A percentile compares a stretch with the other conserved stretches of the same genome.
Evolutionary conservation across 2,113 vertebrate species (phyloP).

Genomic region (Bos javanicus): DNA sequence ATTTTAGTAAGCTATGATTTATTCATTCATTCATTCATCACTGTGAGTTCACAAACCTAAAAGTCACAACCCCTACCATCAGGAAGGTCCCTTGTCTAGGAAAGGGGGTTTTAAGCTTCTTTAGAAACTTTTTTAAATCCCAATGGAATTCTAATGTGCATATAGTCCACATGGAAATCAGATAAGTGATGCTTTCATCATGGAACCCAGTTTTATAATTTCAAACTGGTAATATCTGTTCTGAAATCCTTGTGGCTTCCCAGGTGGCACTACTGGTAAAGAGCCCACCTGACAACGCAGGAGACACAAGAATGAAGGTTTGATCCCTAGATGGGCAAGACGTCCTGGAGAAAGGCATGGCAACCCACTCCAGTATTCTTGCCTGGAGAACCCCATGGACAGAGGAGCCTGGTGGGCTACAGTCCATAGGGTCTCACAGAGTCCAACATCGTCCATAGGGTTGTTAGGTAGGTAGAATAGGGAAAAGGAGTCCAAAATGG

Average conservation of each 20-base stretch:
- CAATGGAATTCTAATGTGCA: neutral
- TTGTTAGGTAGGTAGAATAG: no score
- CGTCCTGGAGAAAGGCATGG: no score
- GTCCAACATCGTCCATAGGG: no score
- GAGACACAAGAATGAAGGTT: no score
- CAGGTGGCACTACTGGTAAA: no score
- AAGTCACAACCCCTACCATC: neutral
- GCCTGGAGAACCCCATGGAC: no score
- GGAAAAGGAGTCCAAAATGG: no score
- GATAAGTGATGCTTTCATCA: neutral
- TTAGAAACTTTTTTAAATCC: neutral
- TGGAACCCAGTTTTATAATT: neutral
- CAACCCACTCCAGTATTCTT: no score
- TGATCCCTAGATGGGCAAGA: no score
- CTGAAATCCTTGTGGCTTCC: neutral
- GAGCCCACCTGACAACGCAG: no score
- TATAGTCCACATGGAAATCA: neutral
- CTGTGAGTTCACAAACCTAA: neutral
- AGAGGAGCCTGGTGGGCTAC: no score
- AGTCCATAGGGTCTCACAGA: no score
- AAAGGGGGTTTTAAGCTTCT: neutral
- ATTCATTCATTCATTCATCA: neutral
- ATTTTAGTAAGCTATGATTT: neutral
- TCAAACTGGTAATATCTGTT: neutral
- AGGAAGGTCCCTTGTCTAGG: neutral